Percentiles rank a stretch among this genome's conserved stretches.
Evolutionary conservation across 2,797 vertebrate genomes (phyloP).

Genomic region (Carapus acus): DNA sequence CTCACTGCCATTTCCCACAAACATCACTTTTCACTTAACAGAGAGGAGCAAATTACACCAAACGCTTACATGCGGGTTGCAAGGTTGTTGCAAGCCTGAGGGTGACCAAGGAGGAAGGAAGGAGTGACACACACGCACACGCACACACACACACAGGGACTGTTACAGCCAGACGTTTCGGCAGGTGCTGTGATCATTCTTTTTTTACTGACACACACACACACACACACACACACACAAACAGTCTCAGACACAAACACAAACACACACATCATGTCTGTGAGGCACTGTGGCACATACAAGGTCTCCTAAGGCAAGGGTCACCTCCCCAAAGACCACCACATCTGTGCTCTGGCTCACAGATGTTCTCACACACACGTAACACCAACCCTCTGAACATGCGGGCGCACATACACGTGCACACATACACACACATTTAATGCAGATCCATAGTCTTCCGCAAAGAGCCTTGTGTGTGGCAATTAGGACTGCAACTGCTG

Average conservation of each 20-base stretch:
- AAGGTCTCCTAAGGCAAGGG: constrained; percentile 75
- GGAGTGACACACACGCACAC: constrained; percentile 71
- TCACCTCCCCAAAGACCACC: constrained; percentile 75
- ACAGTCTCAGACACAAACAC: constrained; percentile 43
- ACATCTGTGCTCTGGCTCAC: constrained; percentile 59
- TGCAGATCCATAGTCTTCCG: too few relatives aligned
- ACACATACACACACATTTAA: too few relatives aligned
- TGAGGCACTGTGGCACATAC: constrained; percentile 64
- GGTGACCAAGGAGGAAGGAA: constrained; percentile 1
- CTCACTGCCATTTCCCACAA: not conserved
- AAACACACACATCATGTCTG: constrained; percentile 43
- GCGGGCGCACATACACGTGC: not conserved
- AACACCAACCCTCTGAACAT: constrained; percentile 36
- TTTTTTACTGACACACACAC: constrained; percentile 59
- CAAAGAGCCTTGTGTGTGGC: too few relatives aligned
- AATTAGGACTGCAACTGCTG: too few relatives aligned
- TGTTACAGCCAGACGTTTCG: constrained; percentile 61
- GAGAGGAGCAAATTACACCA: constrained; percentile 15
- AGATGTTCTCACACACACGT: constrained; percentile 55
- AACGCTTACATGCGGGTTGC: constrained; percentile 3
- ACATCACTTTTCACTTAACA: constrained; percentile 24
- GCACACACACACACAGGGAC: constrained; percentile 65
- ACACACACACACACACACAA: constrained; percentile 17
- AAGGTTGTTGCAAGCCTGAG: not conserved
- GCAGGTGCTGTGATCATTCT: constrained; percentile 79